phyloP scores from a whole-genome alignment of 1,140 invertebrate genomes.

The Mesaphorura yosii region DNA sequence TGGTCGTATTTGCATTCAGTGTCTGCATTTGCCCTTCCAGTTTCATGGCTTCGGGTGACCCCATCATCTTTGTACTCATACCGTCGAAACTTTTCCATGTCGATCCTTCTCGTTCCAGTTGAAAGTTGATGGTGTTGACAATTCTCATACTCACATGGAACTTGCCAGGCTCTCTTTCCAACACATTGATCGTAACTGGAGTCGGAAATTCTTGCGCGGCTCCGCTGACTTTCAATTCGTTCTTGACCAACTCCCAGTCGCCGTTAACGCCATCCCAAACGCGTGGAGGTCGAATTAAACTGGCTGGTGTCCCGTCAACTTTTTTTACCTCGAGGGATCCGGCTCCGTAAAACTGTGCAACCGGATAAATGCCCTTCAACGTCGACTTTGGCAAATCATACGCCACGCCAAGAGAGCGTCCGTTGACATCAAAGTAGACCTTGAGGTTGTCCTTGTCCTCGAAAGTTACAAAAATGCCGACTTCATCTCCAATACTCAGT shows the following conservation, averaged over 20 bases:
- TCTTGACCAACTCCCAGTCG: no score
- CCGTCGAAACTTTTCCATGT: not conserved
- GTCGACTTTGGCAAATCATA: not conserved
- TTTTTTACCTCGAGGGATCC: not conserved
- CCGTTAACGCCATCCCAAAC: conserved; percentile 4
- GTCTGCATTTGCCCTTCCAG: not conserved
- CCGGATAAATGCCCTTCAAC: not conserved
- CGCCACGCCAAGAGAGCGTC: not conserved
- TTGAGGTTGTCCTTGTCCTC: not conserved
- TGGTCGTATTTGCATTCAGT: not conserved
- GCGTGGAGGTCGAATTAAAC: not conserved
- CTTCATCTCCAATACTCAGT: not conserved
- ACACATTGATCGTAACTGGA: no score
- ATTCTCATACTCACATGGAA: not conserved
- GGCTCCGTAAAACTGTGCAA: not conserved
- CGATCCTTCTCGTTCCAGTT: not conserved
- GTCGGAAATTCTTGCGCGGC: no score
- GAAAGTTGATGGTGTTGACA: conserved; percentile 1
- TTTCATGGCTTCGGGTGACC: not conserved
- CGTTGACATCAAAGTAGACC: conserved; percentile 1
- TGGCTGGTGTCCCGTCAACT: not conserved
- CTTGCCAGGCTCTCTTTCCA: no score
- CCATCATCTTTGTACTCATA: not conserved
- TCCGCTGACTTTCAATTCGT: no score
- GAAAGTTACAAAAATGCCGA: not conserved